Evolutionary conservation across 2,797 vertebrate genomes (phyloP), one percentile per base, ranked within the genome.

Genomic region (Helostoma temminkii): DNA sequence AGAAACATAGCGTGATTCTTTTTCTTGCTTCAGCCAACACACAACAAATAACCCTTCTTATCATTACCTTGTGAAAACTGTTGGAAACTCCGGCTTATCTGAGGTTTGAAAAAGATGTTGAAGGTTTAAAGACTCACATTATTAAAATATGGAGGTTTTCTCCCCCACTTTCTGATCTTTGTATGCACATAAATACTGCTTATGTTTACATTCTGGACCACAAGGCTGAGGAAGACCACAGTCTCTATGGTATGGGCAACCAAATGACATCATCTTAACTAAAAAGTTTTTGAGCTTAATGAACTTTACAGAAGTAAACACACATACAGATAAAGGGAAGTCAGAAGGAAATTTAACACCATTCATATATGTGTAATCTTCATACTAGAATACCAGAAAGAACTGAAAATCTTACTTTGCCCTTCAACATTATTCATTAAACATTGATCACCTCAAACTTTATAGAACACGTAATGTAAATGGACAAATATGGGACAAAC

Each of bases 1-100:
- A 82, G 41, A 79, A 75, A 85, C 68, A 77, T 52, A 80, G 86
- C 83, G 58, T 78, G 81, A 88, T 66, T 81, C 26, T 74, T 82
- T 79, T 84, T 59, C 10, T 73, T 75, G 76, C 82, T 76, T 71
- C 56, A 81, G 78, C 71, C 74, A 76, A 83, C 75, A 88, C 18
- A 86, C 70, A 84, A 78, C 78, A 88, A 21, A 72, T 36, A 87
- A 68, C 48, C 66, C 25, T 46, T 62, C 46, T 64, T 30, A 63
- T 64, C 26, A 34, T 94, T 94, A 94, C 93, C 93, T 93, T 74
- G 45, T 77, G 74, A 88, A 89, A 83, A 90, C 73, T 69, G 91
- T 81, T 71, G 91, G 86, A 14, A 91, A 83, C 67, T 93, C 91
- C 87, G 50, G 84, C 54, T 92, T 83, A 92, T 94, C 94, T 94